Base-by-base conservation (phyloP, 2,797 vertebrate genomes). In the Ctenopoma multispine region DNA sequence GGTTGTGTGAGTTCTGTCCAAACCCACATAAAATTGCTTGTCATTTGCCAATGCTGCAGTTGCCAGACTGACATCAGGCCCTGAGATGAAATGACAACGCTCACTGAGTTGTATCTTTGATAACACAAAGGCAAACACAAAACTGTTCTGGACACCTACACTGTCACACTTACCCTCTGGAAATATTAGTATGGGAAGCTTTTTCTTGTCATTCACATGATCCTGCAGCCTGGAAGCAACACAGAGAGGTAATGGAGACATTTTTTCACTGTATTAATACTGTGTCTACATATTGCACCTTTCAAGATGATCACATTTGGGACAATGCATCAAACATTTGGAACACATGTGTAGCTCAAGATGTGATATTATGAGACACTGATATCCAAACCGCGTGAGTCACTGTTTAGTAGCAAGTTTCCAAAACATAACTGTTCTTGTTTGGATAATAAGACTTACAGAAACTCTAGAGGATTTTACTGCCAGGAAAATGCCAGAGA, bases 161-260 rank as follows among this genome's bases (percentile, higher is more conserved):
- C 21, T 14, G 56, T 55, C 56, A 75, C 61, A 62, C 92, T 95
- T 91, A 99, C 98, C 98, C 94, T 99, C 98, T 50, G 98, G 98
- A 87, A 99, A 99, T 81, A 99, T 99, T 75, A 99, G 88, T 80
- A 99, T 99, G 0, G 98, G 97, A 63, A 99, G 94, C 82, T 99
- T 99, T 87, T 89, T 95, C 92, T 95, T 96, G 92, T 97, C 95
- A 1, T 93, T 94, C 68, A 97, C 94, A 5, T 99, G 98, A 94
- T 98, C 96, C 82, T 38, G 96, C 75, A 99, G 90, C 90, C 97
- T 99, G 94, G 47, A 87, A 76, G 61, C 69, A 66, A 73, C 43
- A 88, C 68, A 81, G 79, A 73, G 36, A 65, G 14, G 36, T 51
- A 54, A 89, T 69, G 41, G 40, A 80, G 38, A 46, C 21, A 21